phyloP scores from a whole-genome alignment of 1,140 invertebrate species.

The Hesperophylax magnus region DNA sequence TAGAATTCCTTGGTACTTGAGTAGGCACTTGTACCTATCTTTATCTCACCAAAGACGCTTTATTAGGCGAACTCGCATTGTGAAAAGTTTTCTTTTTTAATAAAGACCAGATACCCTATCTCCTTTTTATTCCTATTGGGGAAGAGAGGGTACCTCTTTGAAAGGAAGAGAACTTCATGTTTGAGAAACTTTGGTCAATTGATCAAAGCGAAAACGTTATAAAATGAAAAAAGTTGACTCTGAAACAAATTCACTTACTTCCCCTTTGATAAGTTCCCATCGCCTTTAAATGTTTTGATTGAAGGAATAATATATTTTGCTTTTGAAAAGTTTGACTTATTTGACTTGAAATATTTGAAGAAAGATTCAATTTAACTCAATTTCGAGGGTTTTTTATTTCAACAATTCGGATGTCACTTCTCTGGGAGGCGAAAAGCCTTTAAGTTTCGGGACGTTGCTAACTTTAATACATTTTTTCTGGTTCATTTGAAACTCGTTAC shows the following conservation, averaged over 20 bases:
- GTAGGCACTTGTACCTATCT: background rate
- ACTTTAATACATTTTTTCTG: constrained; percentile 6
- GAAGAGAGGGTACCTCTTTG: background rate
- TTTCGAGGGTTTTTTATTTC: constrained; percentile 6
- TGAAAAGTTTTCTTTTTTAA: constrained; percentile 52
- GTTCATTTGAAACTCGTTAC: background rate
- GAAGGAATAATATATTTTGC: constrained; percentile 42
- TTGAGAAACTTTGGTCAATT: constrained; percentile 56
- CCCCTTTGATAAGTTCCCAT: constrained; percentile 32
- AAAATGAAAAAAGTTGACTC: constrained; percentile 56
- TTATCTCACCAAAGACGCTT: background rate
- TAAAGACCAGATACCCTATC: constrained; percentile 51
- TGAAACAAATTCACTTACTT: constrained; percentile 39
- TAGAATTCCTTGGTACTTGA: background rate
- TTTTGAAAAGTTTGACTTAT: constrained; percentile 37
- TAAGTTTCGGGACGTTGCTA: background rate
- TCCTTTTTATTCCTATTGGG: background rate
- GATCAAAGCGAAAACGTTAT: constrained; percentile 55
- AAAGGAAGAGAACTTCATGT: constrained; percentile 45
- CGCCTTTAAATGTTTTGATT: constrained; percentile 41
- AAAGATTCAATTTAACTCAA: constrained; percentile 36
- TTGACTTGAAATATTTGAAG: constrained; percentile 13
- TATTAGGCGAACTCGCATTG: constrained; percentile 35
- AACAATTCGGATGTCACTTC: constrained; percentile 1
- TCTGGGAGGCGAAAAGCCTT: background rate